Evolutionary conservation across 35 echinoderm and acorn worm species (phyloP), one percentile per base, ranked within the genome.

Genomic region (Stichopus chloronotus): DNA sequence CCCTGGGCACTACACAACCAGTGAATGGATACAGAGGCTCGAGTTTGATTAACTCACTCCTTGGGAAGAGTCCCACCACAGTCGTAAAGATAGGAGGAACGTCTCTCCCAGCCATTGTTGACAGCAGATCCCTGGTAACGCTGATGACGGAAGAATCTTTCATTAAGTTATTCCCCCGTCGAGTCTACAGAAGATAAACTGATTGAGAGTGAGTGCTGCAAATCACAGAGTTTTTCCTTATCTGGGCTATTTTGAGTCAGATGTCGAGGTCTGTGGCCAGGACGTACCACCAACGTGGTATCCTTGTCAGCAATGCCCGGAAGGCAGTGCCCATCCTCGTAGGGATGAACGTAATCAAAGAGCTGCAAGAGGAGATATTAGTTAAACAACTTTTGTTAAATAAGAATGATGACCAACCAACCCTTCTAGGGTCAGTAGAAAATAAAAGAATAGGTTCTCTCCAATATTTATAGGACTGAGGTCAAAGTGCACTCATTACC

Each of bases 331-430:
- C 59, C 59, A 63, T 63, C 8, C 14, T 63, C 8, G 8, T 77
- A 5, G 69, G 90, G 4, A 78, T 92, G 90, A 92, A 79, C 72
- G 72, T 78, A 8, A 4, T 79, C 1, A 84, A 56, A 55, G 54
- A 92, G 6, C n/a, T 60, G 23, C 21, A 17, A 30, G 17, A 19
- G 12, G 25, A 72, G 20, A 12, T 60, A 56, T 72, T 87, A 43
- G 22, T 85, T 17, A 43, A 43, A 4, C 68, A 65, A 55, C n/a
- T 74, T 16, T 22, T 43, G 22, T 2, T 81, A 52, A 7, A 9
- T 5, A 43, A 10, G 13, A 10, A 57, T 14, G 14, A 30, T 55
- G 53, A 83, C 52, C 20, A 78, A 56, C 17, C 77, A n/a, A n/a
- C n/a, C n/a, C 63, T 19, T 53, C 82, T 0, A 16, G 53, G 59